Evolutionary conservation across 92 coral and sea anemone species (phyloP), one percentile per base, ranked within the genome.

Genomic region (Zoanthus sociatus): DNA sequence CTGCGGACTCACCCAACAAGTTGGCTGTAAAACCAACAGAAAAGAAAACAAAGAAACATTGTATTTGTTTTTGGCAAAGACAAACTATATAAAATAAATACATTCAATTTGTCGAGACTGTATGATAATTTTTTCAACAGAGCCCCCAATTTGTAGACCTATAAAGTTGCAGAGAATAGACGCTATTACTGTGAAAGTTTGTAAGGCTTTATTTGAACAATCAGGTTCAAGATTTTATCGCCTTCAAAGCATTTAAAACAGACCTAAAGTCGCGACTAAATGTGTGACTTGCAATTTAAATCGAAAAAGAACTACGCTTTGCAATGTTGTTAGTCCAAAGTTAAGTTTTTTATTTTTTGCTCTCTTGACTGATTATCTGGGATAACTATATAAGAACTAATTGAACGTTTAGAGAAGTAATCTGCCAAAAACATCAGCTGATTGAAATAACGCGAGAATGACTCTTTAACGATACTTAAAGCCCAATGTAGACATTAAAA

Each of bases 191-290:
- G 45, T 58, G 51, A 63, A 81, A 81, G 45, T 81, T 81, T 81
- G 85, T 81, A 64, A 20, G 75, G 85, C 47, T 67, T 81, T 78
- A 54, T 8, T 20, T 16, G 7, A 81, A 81, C 85, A 81, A 81
- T 64, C 12, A 64, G 20, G 60, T 66, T 32, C 20, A 81, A 66
- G 75, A 26, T 63, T 78, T 66, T 37, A 45, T 32, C 73, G 14
- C 75, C 73, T 15, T 33, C 47, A 54, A 31, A 12, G 70, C 69
- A 55, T 55, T 50, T 69, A 16, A 44, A 76, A 18, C 32, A 76
- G 83, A 50, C 75, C 12, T 5, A 67, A 54, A 63, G 75, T 66
- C 85, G 85, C 75, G 76, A 63, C 85, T 81, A 55, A 81, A 81
- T 26, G 47, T 81, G 85, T 81, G 69, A 10, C 75, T 47, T n/a